Conservation (phyloP, 1,140 invertebrate genomes). For the Acarapis woodi region DNA sequence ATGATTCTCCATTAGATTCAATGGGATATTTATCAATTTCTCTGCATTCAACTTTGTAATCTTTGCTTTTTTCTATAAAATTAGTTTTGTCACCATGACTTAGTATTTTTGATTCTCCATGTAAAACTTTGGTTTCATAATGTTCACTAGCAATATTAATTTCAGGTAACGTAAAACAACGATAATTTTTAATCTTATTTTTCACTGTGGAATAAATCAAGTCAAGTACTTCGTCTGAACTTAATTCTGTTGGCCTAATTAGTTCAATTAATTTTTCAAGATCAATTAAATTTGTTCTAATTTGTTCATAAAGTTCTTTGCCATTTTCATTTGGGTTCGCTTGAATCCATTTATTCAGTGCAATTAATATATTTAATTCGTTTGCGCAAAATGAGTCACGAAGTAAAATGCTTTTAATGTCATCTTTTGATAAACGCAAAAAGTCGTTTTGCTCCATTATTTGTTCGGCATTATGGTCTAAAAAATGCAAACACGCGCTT, state of each 20-base stretch:
- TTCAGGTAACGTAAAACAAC: constrained; percentile 33
- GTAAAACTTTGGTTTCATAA: constrained; percentile 44
- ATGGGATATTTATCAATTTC: too few relatives aligned
- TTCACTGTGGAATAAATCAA: constrained; percentile 65
- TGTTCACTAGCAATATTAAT: constrained; percentile 59
- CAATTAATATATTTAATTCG: constrained; percentile 78
- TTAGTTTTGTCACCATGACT: too few relatives aligned
- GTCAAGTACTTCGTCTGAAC: constrained; percentile 66
- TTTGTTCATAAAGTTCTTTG: constrained; percentile 18
- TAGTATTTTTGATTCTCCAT: constrained; percentile 64
- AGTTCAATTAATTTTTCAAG: constrained; percentile 54
- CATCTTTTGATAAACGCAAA: constrained; percentile 36
- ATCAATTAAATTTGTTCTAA: constrained; percentile 60
- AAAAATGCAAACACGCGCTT: constrained; percentile 33
- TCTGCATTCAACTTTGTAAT: too few relatives aligned
- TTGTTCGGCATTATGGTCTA: constrained; percentile 57
- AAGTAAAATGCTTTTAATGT: constrained; percentile 38
- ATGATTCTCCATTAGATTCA: constrained; percentile 35
- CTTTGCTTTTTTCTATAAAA: too few relatives aligned
- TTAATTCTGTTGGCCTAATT: constrained; percentile 51
- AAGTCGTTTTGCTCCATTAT: constrained; percentile 58
- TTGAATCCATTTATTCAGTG: constrained; percentile 54
- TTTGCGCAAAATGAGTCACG: constrained; percentile 81
- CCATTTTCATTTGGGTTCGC: constrained; percentile 33
- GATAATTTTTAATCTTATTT: constrained; percentile 42